phyloP scores from a whole-genome alignment of 2,113 vertebrate genomes.

The Barbus barbus region DNA sequence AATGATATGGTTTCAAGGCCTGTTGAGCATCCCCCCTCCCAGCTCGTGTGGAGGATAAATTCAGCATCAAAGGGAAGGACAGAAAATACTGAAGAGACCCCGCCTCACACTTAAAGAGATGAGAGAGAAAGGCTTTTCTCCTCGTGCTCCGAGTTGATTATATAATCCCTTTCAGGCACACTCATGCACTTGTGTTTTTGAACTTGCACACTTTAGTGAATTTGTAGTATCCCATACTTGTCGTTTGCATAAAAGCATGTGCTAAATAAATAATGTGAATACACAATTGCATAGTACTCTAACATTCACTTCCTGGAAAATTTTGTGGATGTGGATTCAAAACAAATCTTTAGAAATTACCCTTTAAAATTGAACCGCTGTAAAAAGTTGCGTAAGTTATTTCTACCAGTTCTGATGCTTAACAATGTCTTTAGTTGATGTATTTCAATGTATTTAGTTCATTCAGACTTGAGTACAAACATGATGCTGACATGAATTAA shows the following conservation, averaged over 20 bases:
- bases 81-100: slow-evolving; percentile 49
- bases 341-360: neutral
- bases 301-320: neutral
- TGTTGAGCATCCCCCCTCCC: slow-evolving; percentile 62
- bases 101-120: slow-evolving; percentile 9
- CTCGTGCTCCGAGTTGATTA: neutral
- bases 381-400: neutral
- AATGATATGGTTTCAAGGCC: slow-evolving; percentile 69
- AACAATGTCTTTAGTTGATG: neutral
- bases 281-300: neutral
- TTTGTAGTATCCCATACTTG: neutral
- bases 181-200: neutral
- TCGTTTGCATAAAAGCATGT: neutral
- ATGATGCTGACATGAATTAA: neutral
- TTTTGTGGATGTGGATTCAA: neutral
- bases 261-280: neutral
- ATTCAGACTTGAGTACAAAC: neutral
- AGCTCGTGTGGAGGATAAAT: slow-evolving; percentile 42
- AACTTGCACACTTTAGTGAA: neutral
- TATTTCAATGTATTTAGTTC: neutral
- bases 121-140: slow-evolving; percentile 7
- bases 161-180: neutral
- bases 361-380: neutral
- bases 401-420: neutral
- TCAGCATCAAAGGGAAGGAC: slow-evolving; percentile 62